Evolutionary conservation across 2,797 vertebrate species (phyloP), one percentile per base, ranked within the genome.

Genomic region (Sebastes jordani): DNA sequence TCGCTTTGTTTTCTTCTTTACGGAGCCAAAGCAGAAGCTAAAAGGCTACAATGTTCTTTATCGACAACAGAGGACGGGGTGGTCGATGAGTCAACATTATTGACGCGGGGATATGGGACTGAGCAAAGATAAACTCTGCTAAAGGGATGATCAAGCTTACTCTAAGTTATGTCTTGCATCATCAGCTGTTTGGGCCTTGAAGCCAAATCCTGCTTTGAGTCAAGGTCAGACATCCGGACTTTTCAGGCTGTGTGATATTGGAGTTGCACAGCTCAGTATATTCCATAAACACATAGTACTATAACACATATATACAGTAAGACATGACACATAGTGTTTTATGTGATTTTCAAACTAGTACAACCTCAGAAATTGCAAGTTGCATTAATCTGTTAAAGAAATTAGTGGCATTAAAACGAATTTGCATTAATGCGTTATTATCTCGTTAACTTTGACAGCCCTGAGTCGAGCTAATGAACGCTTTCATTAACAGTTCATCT

Each of bases 11-110:
- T 87, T 87, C 52, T 66, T 74, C 52, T 79, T 69, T 58, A 69
- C 56, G 38, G 67, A 84, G 68, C 79, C 70, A 68, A 87, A 83
- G 82, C 83, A 85, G 67, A 46, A 78, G 86, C 81, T 86, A 87
- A 91, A 89, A 87, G 82, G 71, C 85, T 77, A 71, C 58, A 64
- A 61, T 70, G 81, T 75, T 79, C 83, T 86, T 88, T 92, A 92
- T 90, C 13, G 80, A 92, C 86, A 80, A 68, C 46, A 71, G 68
- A 86, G 86, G 73, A 81, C 80, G 74, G 76, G 76, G 67, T 78
- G 75, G 81, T 89, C 70, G 76, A 90, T 90, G 89, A 93, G 88
- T 93, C 91, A 86, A 89, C 89, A 84, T 88, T 90, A 90, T 91
- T 93, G 93, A 94, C 88, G 83, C 38, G 79, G 73, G 71, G 84